Percentiles rank a stretch among this genome's conserved stretches.
phyloP scores from a whole-genome alignment of 2,888 invertebrate species.

The Anoplius nigerrimus region DNA sequence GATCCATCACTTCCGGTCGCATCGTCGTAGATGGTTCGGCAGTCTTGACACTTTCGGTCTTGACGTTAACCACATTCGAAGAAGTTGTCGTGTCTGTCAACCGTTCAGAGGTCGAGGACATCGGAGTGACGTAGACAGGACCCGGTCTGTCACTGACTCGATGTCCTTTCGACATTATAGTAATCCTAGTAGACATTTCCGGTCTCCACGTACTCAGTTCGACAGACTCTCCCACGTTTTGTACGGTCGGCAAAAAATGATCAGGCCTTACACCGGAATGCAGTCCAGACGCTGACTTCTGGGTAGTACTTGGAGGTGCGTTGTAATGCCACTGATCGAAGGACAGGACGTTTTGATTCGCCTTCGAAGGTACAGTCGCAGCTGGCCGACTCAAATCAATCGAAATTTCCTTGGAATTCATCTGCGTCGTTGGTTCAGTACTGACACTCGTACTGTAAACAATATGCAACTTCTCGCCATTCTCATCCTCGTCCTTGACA shows the following conservation, averaged over 20 bases:
- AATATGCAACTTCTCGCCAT: slow-evolving; percentile 18
- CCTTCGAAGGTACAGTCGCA: slow-evolving; percentile 60
- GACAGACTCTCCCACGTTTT: no score
- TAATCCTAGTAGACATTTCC: background rate
- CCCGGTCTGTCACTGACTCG: slow-evolving; percentile 37
- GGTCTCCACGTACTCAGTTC: background rate
- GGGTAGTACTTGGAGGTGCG: slow-evolving; percentile 62
- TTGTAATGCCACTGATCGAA: slow-evolving; percentile 74
- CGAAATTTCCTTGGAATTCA: slow-evolving; percentile 8
- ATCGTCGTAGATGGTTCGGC: slow-evolving; percentile 56
- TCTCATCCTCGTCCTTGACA: background rate
- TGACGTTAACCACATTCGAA: slow-evolving; percentile 28
- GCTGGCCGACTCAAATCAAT: slow-evolving; percentile 39
- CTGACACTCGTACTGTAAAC: slow-evolving; percentile 43
- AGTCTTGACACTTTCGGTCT: slow-evolving; percentile 38
- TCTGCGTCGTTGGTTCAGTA: slow-evolving; percentile 12
- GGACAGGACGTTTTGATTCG: slow-evolving; percentile 55
- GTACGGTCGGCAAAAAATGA: slow-evolving; percentile 24
- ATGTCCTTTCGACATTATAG: background rate
- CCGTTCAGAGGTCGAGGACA: slow-evolving; percentile 35
- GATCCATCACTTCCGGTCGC: slow-evolving; percentile 71
- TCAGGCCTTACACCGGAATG: background rate
- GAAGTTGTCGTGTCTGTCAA: slow-evolving; percentile 46
- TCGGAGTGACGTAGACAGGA: slow-evolving; percentile 63
- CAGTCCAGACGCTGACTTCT: slow-evolving; percentile 9